Percentiles rank a stretch among this genome's conserved stretches.
phyloP scores from a whole-genome alignment of 2,113 vertebrate genomes.

The Raphicerus campestris region DNA sequence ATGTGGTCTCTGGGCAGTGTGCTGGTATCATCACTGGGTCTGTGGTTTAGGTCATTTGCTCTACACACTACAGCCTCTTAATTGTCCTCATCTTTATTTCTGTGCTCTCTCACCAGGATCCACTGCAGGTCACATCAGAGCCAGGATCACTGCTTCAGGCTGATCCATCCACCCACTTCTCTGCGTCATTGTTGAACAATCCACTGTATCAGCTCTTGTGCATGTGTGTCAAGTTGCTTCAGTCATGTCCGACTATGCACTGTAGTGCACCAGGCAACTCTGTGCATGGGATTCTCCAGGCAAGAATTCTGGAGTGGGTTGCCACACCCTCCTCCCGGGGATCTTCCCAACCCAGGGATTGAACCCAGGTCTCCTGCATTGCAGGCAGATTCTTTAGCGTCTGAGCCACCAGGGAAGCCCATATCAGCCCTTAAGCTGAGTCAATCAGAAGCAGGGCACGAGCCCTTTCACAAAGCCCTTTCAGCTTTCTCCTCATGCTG shows the following conservation, averaged over 20 bases:
- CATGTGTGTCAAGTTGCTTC: background rate
- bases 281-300: background rate
- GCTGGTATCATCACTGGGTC: background rate
- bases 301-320: background rate
- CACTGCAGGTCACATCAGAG: background rate
- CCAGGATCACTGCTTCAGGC: background rate
- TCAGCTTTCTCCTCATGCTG: background rate
- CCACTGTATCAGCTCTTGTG: background rate
- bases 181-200: background rate
- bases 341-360: background rate
- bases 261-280: accelerated
- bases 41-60: background rate
- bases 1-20: background rate
- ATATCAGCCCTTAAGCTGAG: background rate
- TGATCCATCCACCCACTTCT: background rate
- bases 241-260: background rate
- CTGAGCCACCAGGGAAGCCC: background rate
- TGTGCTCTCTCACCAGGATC: background rate
- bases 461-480: background rate
- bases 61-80: background rate
- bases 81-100: background rate
- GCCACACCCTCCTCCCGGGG: background rate
- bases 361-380: background rate
- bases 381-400: background rate
- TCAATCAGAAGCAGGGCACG: background rate